phyloP scores from a whole-genome alignment of 2,797 vertebrate species.

The Pseudochromis fuscus region DNA sequence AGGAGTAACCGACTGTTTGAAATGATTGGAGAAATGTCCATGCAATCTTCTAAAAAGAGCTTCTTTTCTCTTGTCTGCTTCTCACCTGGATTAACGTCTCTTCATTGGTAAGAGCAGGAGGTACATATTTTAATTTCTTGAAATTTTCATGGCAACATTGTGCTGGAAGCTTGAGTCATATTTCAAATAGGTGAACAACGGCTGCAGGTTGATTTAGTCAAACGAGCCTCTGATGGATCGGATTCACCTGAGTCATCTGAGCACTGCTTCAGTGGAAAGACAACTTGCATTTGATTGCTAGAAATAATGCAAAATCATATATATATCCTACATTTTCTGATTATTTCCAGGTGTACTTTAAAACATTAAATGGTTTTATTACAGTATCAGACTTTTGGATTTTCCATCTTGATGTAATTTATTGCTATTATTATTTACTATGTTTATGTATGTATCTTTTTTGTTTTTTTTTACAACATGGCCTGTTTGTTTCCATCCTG shows the following conservation, averaged over 20 bases:
- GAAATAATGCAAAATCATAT: neutral
- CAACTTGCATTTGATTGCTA: neutral
- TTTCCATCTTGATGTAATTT: neutral
- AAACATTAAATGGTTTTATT: no score
- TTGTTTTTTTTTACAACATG: neutral
- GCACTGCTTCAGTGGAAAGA: neutral
- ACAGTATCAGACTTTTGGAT: neutral
- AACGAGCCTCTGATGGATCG: neutral
- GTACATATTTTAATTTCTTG: conserved; percentile 88
- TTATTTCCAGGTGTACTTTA: neutral
- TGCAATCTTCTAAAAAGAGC: conserved; percentile 87
- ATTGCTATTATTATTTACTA: no score
- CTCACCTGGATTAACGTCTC: conserved; percentile 91
- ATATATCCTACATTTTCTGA: neutral
- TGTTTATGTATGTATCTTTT: no score
- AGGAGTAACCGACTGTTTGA: neutral
- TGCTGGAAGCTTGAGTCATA: neutral
- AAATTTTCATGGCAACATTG: conserved; percentile 23
- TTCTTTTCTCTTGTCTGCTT: conserved; percentile 93
- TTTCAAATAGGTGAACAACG: neutral
- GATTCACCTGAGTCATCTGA: neutral
- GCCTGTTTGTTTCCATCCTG: conserved; percentile 26
- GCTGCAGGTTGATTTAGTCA: no score
- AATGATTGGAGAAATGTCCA: neutral
- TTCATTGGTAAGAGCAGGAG: conserved; percentile 97